Base-by-base conservation (phyloP, 2,888 invertebrate species). In the Caenorhabditis uteleia region DNA sequence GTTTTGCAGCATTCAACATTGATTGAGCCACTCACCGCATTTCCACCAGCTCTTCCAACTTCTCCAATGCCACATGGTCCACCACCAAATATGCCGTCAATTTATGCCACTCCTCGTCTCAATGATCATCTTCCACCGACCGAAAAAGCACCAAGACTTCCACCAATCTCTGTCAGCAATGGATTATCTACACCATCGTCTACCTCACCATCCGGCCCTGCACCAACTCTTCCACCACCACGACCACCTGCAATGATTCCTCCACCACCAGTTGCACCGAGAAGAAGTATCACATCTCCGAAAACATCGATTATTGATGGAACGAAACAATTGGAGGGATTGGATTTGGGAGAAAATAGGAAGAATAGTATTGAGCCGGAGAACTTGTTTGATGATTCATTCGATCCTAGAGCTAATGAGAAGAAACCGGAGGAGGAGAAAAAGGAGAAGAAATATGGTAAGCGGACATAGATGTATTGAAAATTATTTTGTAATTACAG, bases 391-490 rank as follows among this genome's bases (percentile, higher is more conserved):
- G 78, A 79, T 36, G 83, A 84, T 40, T 81, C 91, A 85, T 93
- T 93, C 83, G 91, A 93, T 87, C 93, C 93, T 0, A 88, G 93
- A 66, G 92, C 92, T 20, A 90, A 88, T 75, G 92, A 92, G 83
- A 88, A 87, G 42, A 77, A 77, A 55, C 51, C 27, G 47, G 46
- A 18, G 18, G 45, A 33, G 29, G 20, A 38, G 48, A 18, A 5
- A 21, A 18, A 39, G 4, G 16, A 20, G 6, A 40, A 40, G 48
- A 51, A 23, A 26, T 38, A 38, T n/a, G 23, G 49, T 27, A 25
- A 18, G 20, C 10, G n/a, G n/a, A n/a, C n/a, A n/a, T n/a, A n/a
- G n/a, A 25, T 20, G 16, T 6, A 20, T 7, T 16, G 29, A 26
- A 12, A 42, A 42, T 38, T 10, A 14, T 25, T 10, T 26, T 2